Percentiles rank a stretch among this genome's conserved stretches.
phyloP scores from a whole-genome alignment of 2,888 invertebrate species.

The Acronicta alni region DNA sequence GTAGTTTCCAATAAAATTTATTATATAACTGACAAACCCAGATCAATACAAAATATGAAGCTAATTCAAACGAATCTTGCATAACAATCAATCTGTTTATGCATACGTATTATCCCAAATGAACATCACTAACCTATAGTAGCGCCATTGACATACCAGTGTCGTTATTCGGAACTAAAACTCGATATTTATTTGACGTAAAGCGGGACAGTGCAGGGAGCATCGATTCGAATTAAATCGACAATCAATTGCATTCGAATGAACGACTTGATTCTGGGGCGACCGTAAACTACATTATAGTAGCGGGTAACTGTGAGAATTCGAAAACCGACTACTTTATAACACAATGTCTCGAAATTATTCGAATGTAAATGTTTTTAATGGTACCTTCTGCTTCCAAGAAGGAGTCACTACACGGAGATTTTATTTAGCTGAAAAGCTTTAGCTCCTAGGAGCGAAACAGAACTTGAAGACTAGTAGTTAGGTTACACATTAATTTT shows the following conservation, averaged over 20 bases:
- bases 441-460: no score
- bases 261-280: conserved; percentile 54
- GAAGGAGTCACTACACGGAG: no score
- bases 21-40: neutral
- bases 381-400: neutral
- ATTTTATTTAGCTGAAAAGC: no score
- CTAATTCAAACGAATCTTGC: conserved; percentile 13
- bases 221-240: conserved; percentile 51
- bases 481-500: no score
- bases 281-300: conserved; percentile 56
- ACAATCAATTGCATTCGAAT: conserved; percentile 52
- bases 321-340: conserved; percentile 36
- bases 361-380: conserved; percentile 48
- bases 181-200: conserved; percentile 57
- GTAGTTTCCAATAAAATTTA: no score
- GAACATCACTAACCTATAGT: conserved; percentile 33
- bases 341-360: conserved; percentile 30
- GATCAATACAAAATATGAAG: conserved; percentile 3
- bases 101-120: conserved; percentile 45
- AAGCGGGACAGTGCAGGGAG: conserved; percentile 40
- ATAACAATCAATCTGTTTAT: conserved; percentile 28
- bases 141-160: conserved; percentile 53
- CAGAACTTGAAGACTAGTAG: neutral
- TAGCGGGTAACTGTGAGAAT: conserved; percentile 52
- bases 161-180: conserved; percentile 57